These are phyloP conservation scores for Tragelaphus strepsiceros DNA, from an alignment of 2,113 vertebrate genomes.

Conservation along the genomic window DNA sequence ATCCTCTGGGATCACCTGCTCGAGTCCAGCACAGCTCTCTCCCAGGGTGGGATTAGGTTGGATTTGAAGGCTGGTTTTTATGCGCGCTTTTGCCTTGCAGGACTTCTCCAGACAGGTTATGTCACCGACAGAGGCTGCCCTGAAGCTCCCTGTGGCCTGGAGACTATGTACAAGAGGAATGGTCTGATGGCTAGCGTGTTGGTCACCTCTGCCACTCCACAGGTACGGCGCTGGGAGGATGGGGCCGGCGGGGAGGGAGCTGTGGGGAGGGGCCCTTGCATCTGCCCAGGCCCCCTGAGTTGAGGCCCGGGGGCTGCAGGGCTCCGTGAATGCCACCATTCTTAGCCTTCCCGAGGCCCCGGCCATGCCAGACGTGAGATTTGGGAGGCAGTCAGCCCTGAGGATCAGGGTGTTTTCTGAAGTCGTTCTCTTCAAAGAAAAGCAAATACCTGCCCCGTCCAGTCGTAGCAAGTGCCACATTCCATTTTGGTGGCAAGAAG, in stretches of 20 bases:
- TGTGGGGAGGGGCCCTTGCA: neutral
- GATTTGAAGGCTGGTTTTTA: conserved; percentile 16
- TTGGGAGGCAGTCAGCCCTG: conserved; percentile 51
- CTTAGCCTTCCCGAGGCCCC: neutral
- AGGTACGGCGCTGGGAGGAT: conserved; percentile 75
- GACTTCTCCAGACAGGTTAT: conserved; percentile 72
- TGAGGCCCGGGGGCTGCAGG: neutral
- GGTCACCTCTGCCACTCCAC: conserved; percentile 85
- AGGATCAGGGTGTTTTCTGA: conserved; percentile 42
- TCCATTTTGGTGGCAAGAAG: conserved; percentile 53
- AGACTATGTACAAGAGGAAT: conserved; percentile 88
- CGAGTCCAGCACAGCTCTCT: neutral
- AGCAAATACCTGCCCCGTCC: conserved; percentile 32
- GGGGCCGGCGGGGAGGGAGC: neutral
- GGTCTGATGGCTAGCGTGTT: conserved; percentile 86
- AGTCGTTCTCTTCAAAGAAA: conserved; percentile 33
- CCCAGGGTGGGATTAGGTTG: neutral
- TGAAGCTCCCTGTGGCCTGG: conserved; percentile 73
- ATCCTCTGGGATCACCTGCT: neutral
- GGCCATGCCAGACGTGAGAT: neutral
- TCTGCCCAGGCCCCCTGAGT: conserved; percentile 15
- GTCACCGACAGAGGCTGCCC: conserved; percentile 75
- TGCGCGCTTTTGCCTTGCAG: conserved; percentile 75
- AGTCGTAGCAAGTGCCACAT: conserved; percentile 15
- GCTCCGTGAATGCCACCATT: conserved; percentile 26